Conservation (phyloP, 2,113 vertebrate genomes). For the Orientallactaga bullata region DNA sequence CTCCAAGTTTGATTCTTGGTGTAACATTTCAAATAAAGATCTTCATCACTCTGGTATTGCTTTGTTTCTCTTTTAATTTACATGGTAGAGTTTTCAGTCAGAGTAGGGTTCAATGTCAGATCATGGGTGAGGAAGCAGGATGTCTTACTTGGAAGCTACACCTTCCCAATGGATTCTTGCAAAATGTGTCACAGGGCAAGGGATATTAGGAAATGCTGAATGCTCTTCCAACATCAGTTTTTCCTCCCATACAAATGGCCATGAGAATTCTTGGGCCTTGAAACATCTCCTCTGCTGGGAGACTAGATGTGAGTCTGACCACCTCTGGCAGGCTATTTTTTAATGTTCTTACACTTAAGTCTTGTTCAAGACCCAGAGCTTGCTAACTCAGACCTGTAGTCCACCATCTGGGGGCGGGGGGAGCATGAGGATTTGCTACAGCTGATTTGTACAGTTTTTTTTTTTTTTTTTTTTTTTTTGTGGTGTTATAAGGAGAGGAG, state of each 20-base stretch:
- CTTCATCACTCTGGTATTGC: slow-evolving; percentile 14
- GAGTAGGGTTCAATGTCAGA: slow-evolving; percentile 37
- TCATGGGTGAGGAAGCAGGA: slow-evolving; percentile 34
- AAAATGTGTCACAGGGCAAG: slow-evolving; percentile 9
- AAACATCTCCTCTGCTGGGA: background rate
- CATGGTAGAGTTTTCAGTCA: slow-evolving; percentile 46
- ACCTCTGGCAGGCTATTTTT: background rate
- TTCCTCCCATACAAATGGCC: background rate
- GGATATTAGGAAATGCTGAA: background rate
- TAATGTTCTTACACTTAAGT: background rate
- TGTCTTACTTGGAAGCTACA: background rate
- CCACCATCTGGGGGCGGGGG: background rate
- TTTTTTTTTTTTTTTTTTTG: background rate
- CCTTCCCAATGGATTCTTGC: background rate
- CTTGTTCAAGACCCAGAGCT: background rate
- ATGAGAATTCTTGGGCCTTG: background rate
- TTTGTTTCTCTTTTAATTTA: slow-evolving; percentile 73
- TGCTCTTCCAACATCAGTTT: background rate
- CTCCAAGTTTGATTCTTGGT: slow-evolving; percentile 66
- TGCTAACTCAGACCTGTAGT: background rate
- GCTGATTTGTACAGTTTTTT: background rate
- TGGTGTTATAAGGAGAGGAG: background rate
- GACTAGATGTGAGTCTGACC: background rate
- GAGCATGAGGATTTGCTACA: background rate
- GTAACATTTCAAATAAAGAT: slow-evolving; percentile 72